These are phyloP conservation scores for Perca flavescens DNA, from an alignment of 2,113 vertebrate species.

Conservation along the genomic window DNA sequence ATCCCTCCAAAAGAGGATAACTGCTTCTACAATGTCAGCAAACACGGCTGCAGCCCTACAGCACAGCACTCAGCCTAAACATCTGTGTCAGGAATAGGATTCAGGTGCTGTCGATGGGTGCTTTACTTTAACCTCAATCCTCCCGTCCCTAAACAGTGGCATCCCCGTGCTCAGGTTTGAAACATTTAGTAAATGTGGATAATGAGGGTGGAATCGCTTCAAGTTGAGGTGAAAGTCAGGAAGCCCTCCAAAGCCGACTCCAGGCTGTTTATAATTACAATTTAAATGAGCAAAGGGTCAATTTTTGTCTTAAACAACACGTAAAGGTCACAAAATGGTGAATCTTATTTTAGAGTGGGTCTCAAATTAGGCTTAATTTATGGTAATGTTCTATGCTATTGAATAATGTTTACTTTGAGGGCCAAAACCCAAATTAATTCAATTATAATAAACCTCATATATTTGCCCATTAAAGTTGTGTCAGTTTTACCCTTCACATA, in stretches of 20 bases:
- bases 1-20: slow-evolving; percentile 34
- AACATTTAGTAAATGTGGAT: slow-evolving; percentile 42
- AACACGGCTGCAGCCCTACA: slow-evolving; percentile 33
- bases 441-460: slow-evolving; percentile 54
- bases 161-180: background rate
- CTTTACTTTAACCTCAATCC: slow-evolving; percentile 10
- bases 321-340: slow-evolving; percentile 52
- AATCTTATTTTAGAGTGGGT: slow-evolving; percentile 16
- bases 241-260: slow-evolving; percentile 46
- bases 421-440: slow-evolving; percentile 50
- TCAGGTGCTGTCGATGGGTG: slow-evolving; percentile 10
- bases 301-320: slow-evolving; percentile 34
- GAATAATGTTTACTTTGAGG: slow-evolving; percentile 67
- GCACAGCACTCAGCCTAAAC: slow-evolving; percentile 18
- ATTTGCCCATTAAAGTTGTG: slow-evolving; percentile 45
- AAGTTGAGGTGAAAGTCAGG: slow-evolving; percentile 50
- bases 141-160: slow-evolving; percentile 1
- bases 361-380: slow-evolving; percentile 53
- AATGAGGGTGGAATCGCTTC: slow-evolving; percentile 33
- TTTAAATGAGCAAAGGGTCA: slow-evolving; percentile 55
- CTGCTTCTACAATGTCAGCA: slow-evolving; percentile 47
- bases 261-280: slow-evolving; percentile 57
- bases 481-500: slow-evolving; percentile 58
- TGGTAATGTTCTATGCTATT: slow-evolving; percentile 50
- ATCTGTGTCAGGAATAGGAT: slow-evolving; percentile 16